Evolutionary conservation across 30 jellyfish, hydroid and myxozoan species (phyloP).

Genomic region (Aurelia sp.): DNA sequence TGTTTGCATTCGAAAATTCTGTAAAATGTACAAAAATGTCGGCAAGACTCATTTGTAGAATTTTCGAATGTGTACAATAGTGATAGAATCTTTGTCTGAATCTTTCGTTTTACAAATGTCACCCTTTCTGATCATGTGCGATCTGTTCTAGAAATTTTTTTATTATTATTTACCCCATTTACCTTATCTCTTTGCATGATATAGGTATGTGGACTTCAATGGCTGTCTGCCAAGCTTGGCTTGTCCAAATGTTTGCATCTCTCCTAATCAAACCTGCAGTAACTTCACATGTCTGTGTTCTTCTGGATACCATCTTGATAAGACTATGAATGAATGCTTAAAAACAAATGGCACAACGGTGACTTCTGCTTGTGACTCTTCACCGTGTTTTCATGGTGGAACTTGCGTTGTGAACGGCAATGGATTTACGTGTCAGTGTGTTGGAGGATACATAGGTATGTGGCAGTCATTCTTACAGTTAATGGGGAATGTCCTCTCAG

Average conservation of each 20-base stretch:
- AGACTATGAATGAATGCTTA: neutral
- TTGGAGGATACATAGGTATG: constrained; percentile 57
- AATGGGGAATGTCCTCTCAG: too few relatives aligned
- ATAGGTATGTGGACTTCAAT: constrained; percentile 36
- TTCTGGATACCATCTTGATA: constrained; percentile 15
- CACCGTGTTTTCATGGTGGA: constrained; percentile 69
- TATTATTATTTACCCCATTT: neutral
- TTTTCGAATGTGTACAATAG: too few relatives aligned
- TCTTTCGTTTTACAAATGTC: neutral
- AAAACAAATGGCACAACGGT: neutral
- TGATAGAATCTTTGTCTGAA: too few relatives aligned
- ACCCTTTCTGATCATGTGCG: neutral
- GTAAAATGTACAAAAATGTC: too few relatives aligned
- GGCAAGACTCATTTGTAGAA: too few relatives aligned
- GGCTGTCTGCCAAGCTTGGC: constrained; percentile 55
- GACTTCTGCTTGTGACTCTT: constrained; percentile 39
- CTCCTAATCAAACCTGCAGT: constrained; percentile 63
- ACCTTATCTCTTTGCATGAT: neutral
- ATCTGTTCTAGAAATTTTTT: neutral
- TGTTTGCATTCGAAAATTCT: too few relatives aligned
- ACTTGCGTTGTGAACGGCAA: constrained; percentile 7
- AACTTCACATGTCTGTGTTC: constrained; percentile 62
- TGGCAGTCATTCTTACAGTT: too few relatives aligned
- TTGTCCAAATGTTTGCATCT: constrained; percentile 42
- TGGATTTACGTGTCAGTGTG: constrained; percentile 36